phyloP scores from a whole-genome alignment of 2,113 vertebrate species.

The Riparia riparia region DNA sequence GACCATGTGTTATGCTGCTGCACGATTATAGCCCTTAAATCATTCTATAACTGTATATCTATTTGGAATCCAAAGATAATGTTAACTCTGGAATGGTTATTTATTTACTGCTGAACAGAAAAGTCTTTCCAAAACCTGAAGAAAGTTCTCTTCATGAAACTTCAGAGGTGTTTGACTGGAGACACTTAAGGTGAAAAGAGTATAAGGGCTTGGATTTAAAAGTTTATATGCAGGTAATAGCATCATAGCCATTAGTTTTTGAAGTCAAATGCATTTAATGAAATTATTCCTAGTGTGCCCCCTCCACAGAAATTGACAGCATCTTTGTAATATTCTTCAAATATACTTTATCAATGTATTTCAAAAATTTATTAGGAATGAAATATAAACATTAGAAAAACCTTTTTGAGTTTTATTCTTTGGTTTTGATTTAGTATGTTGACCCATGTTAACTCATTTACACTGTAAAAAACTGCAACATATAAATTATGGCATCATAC shows the following conservation, averaged over 20 bases:
- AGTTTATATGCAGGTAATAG: background rate
- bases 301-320: background rate
- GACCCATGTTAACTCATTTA: background rate
- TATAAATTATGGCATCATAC: background rate
- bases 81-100: background rate
- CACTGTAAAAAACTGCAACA: background rate
- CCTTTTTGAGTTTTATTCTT: background rate
- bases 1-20: background rate
- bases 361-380: background rate
- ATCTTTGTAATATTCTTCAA: background rate
- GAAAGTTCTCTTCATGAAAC: background rate
- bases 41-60: background rate
- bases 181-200: background rate
- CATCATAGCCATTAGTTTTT: background rate
- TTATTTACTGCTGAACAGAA: background rate
- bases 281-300: background rate
- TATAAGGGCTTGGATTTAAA: background rate
- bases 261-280: background rate
- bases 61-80: constrained; percentile 28
- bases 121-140: background rate
- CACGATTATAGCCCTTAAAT: constrained; percentile 32
- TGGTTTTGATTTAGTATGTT: background rate
- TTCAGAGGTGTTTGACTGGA: background rate
- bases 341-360: background rate
- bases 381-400: background rate